These are phyloP conservation scores for Triops longicaudatus DNA, from an alignment of 1,140 invertebrate genomes.

Conservation along the genomic window DNA sequence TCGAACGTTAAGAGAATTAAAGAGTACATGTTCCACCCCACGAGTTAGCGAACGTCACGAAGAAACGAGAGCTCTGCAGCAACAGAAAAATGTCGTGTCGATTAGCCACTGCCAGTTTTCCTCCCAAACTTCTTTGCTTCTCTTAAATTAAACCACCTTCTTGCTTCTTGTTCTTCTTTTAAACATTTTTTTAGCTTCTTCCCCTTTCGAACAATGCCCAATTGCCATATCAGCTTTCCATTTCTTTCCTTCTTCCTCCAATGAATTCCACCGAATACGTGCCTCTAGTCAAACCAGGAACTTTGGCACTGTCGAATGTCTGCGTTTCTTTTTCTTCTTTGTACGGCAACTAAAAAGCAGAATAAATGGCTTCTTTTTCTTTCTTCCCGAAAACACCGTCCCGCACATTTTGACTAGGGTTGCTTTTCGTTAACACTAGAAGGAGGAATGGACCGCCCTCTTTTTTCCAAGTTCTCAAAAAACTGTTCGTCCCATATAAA, in stretches of 20 bases:
- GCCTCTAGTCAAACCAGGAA: constrained; percentile 7
- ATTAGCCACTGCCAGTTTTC: not conserved
- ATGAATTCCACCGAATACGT: not conserved
- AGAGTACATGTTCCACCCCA: not conserved
- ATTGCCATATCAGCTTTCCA: not conserved
- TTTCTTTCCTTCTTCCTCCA: not conserved
- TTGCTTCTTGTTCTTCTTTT: not conserved
- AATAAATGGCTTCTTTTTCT: not conserved
- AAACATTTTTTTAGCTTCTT: not conserved
- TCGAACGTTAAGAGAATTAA: constrained; percentile 8
- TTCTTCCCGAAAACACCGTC: not conserved
- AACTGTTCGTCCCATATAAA: not conserved
- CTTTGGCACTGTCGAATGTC: constrained; percentile 14
- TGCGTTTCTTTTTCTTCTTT: not conserved
- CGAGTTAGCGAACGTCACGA: not conserved
- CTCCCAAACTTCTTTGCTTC: not conserved
- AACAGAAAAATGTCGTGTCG: not conserved
- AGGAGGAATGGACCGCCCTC: not conserved
- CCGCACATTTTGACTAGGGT: constrained; percentile 1
- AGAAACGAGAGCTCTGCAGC: not conserved
- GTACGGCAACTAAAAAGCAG: not conserved
- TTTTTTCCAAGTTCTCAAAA: not conserved
- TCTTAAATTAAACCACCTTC: not conserved
- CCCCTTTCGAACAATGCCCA: not conserved
- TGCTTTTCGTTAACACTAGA: not conserved